phyloP scores from a whole-genome alignment of 2,888 invertebrate genomes.

The Lypha dubia region DNA sequence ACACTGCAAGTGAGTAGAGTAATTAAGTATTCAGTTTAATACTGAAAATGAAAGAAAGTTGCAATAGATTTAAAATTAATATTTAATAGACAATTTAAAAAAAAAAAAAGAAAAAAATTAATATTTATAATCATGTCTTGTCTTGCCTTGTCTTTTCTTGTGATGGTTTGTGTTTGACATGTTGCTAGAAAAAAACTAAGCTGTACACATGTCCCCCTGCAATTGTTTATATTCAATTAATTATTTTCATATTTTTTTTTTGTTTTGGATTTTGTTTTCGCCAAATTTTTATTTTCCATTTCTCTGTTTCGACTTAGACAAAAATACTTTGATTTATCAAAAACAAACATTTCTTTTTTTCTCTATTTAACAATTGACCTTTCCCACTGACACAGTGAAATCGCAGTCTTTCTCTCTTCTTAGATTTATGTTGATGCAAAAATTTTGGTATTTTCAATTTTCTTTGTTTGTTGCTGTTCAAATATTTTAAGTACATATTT shows the following conservation, averaged over 20 bases:
- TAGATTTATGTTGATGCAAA: background rate
- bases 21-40: constrained; percentile 31
- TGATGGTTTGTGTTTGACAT: too few species aligned
- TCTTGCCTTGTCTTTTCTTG: background rate
- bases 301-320: background rate
- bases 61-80: constrained; percentile 29
- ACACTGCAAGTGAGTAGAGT: too few species aligned
- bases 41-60: constrained; percentile 61
- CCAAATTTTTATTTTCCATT: background rate
- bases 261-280: background rate
- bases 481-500: too few species aligned
- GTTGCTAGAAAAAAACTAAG: too few species aligned
- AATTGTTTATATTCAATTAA: constrained; percentile 18
- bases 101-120: background rate
- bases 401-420: background rate
- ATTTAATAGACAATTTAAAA: constrained; percentile 11
- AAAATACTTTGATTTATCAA: background rate
- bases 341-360: too few species aligned
- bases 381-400: constrained; percentile 72
- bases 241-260: constrained; percentile 24
- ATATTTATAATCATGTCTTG: constrained; percentile 3
- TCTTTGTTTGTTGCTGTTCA: constrained; percentile 1
- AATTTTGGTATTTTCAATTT: constrained; percentile 1
- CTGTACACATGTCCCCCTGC: background rate
- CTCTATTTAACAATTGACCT: constrained; percentile 44